Evolutionary conservation across 2,797 vertebrate genomes (phyloP).

Genomic region (Tiaroga cobitis): DNA sequence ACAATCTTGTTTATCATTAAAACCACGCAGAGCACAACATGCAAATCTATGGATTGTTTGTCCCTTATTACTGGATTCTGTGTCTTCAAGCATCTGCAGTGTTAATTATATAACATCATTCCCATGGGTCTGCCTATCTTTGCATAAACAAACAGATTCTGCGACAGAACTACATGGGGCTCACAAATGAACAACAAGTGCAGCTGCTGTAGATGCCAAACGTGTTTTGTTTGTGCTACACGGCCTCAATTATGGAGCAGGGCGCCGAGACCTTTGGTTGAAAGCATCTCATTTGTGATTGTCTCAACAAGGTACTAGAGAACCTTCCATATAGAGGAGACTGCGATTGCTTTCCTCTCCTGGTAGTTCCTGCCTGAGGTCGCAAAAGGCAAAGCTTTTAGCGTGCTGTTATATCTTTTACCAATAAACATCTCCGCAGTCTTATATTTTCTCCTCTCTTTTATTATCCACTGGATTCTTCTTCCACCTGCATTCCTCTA

Average conservation of each 20-base stretch:
- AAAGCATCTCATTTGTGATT: slow-evolving; percentile 19
- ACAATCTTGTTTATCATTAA: slow-evolving; percentile 54
- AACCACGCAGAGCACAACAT: slow-evolving; percentile 40
- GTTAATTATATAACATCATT: slow-evolving; percentile 68
- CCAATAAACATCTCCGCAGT: background rate
- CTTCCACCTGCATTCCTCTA: slow-evolving; percentile 37
- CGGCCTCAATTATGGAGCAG: slow-evolving; percentile 30
- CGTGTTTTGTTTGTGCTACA: slow-evolving; percentile 30
- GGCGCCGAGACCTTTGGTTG: slow-evolving; percentile 12
- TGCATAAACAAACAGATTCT: slow-evolving; percentile 62
- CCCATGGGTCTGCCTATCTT: slow-evolving; percentile 56
- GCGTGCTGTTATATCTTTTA: slow-evolving; percentile 16
- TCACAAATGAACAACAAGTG: slow-evolving; percentile 37
- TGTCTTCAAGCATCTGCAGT: slow-evolving; percentile 68
- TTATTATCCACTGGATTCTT: background rate
- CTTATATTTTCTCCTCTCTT: background rate
- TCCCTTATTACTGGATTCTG: slow-evolving; percentile 57
- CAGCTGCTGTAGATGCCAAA: slow-evolving; percentile 26
- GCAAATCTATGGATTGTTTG: slow-evolving; percentile 58
- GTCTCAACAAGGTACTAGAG: slow-evolving; percentile 20
- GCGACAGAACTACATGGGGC: slow-evolving; percentile 40
- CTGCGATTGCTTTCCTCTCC: slow-evolving; percentile 33
- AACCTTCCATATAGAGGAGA: background rate
- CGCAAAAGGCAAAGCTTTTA: background rate
- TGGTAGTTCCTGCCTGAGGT: background rate